Base-by-base conservation (phyloP, 1,140 invertebrate genomes). In the Brachionus rotundiformis region DNA sequence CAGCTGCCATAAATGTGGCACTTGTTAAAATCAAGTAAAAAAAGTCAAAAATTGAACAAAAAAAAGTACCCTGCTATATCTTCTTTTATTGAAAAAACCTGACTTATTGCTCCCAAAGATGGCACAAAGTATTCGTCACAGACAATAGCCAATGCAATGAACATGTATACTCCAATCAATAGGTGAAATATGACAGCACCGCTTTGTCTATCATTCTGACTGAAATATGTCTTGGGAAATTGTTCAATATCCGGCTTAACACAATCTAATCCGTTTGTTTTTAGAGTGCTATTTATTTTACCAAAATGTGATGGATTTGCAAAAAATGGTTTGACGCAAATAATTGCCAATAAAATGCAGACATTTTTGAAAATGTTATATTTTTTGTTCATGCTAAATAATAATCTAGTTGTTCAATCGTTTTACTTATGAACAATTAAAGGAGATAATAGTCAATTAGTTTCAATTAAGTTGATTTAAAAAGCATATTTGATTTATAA, bases 1-100 rank as follows among this genome's bases (percentile, higher is more conserved):
- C 94, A 0, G 93, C 93, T 0, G 94, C 93, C 91, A 96, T 93
- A 84, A 96, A 95, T 0, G 94, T 96, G 0, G 94, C 94, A 0
- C 63, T 68, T 8, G n/a, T n/a, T 0, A 63, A 29, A 27, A 33
- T 16, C 3, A 33, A 68, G 3, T 29, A 1, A 39, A 36, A 19
- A 33, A n/a, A n/a, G n/a, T n/a, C n/a, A n/a, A 39, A 7, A n/a
- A 36, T n/a, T 68, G 2, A 33, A 11, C 1, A 33, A 19, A 16
- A 39, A 68, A 68, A 39, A 23, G 36, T 68, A 68, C 63, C 94
- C 44, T 8, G 71, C 33, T 31, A 41, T 63, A 47, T 65, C 61
- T 10, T 73, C n/a, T 65, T 19, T 44, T 13, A 82, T 36, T 13
- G 7, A 11, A 27, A 82, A 82, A 41, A 19, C 41, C 31, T 65